phyloP scores from a whole-genome alignment of 1,140 invertebrate genomes.

The Globodera rostochiensis region DNA sequence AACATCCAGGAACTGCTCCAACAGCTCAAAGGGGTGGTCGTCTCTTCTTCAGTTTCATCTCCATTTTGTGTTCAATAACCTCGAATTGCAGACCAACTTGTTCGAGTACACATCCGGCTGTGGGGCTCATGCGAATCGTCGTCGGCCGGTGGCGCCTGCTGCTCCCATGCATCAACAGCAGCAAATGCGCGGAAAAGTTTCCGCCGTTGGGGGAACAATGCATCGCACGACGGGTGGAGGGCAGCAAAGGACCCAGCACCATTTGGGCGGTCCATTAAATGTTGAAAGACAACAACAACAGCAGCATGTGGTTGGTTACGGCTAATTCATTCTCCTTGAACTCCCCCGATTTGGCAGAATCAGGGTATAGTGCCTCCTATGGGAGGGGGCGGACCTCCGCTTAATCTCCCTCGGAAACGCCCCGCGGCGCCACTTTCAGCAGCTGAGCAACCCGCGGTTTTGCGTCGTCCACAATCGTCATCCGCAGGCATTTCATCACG shows the following conservation, averaged over 20 bases:
- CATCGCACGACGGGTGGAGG: background rate
- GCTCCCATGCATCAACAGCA: conserved; percentile 23
- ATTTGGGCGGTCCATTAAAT: background rate
- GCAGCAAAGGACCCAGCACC: background rate
- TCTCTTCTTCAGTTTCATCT: background rate
- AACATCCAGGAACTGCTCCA: conserved; percentile 59
- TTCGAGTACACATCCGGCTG: conserved; percentile 62
- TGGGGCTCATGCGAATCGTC: conserved; percentile 56
- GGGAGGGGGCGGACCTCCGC: too few relatives aligned
- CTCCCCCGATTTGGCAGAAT: too few relatives aligned
- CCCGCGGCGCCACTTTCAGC: too few relatives aligned
- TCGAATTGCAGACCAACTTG: conserved; percentile 51
- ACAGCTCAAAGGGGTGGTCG: conserved; percentile 43
- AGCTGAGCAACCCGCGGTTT: too few relatives aligned
- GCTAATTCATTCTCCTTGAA: too few relatives aligned
- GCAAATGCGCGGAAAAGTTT: background rate
- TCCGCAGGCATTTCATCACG: too few relatives aligned
- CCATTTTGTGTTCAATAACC: conserved; percentile 23
- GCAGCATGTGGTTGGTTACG: background rate
- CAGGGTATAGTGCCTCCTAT: too few relatives aligned
- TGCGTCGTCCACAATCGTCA: too few relatives aligned
- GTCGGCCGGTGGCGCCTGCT: conserved; percentile 28
- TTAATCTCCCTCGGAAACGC: too few relatives aligned
- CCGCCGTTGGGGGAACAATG: background rate
- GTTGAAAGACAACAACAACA: background rate